phyloP scores from a whole-genome alignment of 2,888 invertebrate species.

The Synanthedon myopaeformis region DNA sequence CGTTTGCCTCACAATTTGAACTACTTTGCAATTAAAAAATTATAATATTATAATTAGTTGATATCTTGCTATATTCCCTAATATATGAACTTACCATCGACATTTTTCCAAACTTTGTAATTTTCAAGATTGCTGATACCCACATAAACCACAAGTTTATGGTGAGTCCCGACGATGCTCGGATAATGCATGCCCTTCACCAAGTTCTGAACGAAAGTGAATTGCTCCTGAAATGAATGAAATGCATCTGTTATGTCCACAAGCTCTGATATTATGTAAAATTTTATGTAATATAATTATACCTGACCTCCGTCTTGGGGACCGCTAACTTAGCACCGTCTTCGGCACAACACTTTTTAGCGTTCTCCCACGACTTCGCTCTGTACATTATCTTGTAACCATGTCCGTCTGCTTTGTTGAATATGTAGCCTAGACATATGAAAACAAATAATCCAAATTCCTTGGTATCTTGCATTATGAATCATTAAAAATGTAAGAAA shows the following conservation, averaged over 20 bases:
- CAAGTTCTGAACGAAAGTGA: constrained; percentile 33
- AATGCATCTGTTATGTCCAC: not conserved
- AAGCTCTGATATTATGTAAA: too few relatives aligned
- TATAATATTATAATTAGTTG: too few relatives aligned
- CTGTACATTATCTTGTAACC: constrained; percentile 36
- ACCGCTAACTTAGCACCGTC: constrained; percentile 37
- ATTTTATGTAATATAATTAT: not conserved
- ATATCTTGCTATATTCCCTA: too few relatives aligned
- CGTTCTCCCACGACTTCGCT: constrained; percentile 30
- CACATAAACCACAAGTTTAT: constrained; percentile 40
- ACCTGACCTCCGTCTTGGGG: constrained; percentile 34
- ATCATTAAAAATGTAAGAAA: too few relatives aligned
- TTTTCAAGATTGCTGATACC: constrained; percentile 40
- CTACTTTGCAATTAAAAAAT: too few relatives aligned
- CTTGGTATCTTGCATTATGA: too few relatives aligned
- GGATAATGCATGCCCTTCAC: constrained; percentile 40
- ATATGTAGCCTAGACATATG: constrained; percentile 25
- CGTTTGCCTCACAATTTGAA: too few relatives aligned
- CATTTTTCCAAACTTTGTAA: constrained; percentile 33
- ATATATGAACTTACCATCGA: constrained; percentile 28
- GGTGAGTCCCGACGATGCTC: constrained; percentile 20
- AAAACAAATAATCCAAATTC: too few relatives aligned
- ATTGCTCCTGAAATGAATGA: constrained; percentile 34
- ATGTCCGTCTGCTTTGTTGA: constrained; percentile 17
- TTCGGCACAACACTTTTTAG: constrained; percentile 21